A percentile compares a stretch with the other conserved stretches of the same genome.
These are phyloP conservation scores for Mormyrus proboscirostris DNA, from an alignment of 2,797 vertebrate genomes.

Conservation along the genomic window DNA sequence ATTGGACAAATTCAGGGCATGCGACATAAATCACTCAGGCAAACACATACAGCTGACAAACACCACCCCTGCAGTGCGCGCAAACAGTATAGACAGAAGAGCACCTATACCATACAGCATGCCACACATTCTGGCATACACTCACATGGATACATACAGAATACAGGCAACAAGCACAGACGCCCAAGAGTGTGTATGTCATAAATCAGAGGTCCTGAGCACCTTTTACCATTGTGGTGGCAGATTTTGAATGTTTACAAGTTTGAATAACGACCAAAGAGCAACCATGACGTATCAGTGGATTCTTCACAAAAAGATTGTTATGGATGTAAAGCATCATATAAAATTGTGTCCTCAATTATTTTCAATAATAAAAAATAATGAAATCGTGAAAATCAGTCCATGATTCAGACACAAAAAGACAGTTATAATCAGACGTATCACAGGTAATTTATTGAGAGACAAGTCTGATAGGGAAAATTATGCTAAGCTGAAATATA, in stretches of 20 bases:
- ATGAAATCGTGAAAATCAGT: background rate
- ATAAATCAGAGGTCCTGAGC: background rate
- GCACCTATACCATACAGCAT: background rate
- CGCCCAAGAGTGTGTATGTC: background rate
- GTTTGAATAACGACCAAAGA: background rate
- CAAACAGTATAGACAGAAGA: background rate
- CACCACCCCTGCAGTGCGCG: background rate
- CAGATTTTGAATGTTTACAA: background rate
- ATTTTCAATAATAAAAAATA: background rate
- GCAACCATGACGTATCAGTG: background rate
- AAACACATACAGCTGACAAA: background rate
- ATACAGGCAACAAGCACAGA: background rate
- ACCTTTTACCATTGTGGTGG: background rate
- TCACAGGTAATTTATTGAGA: constrained; percentile 20
- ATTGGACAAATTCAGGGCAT: background rate
- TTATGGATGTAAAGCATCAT: background rate
- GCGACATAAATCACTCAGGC: background rate
- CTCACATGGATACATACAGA: background rate
- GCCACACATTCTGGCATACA: background rate
- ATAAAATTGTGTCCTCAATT: background rate
- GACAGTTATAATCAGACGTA: background rate
- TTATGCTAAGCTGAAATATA: constrained; percentile 11
- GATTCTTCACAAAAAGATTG: background rate
- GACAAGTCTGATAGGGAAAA: background rate
- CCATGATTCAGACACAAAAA: background rate